These are phyloP conservation scores for Tigriopus japonicus DNA, from an alignment of 1,140 invertebrate genomes.

Conservation along the genomic window DNA sequence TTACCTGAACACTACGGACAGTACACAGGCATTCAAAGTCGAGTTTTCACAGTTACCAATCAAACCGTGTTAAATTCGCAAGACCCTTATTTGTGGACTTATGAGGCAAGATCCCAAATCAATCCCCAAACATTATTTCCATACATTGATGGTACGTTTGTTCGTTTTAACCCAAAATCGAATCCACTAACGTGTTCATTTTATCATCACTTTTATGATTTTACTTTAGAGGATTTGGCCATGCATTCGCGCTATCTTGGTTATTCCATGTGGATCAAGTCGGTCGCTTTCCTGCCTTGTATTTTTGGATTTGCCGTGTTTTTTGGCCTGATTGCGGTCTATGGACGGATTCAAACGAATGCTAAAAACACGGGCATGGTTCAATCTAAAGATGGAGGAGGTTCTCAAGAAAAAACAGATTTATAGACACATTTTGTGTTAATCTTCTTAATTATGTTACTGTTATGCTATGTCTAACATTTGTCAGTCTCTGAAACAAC, in stretches of 20 bases:
- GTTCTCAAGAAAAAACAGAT: no score
- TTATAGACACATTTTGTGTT: no score
- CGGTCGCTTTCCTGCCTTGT: slow-evolving; percentile 31
- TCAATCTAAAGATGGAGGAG: no score
- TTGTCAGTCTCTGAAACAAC: no score
- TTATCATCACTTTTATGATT: neutral
- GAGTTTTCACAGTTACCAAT: slow-evolving; percentile 30
- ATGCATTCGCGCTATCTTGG: slow-evolving; percentile 34
- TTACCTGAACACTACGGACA: slow-evolving; percentile 32
- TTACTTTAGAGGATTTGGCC: slow-evolving; percentile 26
- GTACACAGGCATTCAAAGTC: slow-evolving; percentile 27
- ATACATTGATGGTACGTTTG: slow-evolving; percentile 22
- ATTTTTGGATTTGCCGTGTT: slow-evolving; percentile 28
- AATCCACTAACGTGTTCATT: neutral
- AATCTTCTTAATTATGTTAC: no score
- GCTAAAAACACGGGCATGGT: neutral
- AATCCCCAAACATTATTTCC: slow-evolving; percentile 25
- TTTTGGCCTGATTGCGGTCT: slow-evolving; percentile 28
- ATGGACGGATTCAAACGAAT: slow-evolving; percentile 28
- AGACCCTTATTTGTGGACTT: slow-evolving; percentile 27
- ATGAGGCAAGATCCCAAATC: slow-evolving; percentile 24
- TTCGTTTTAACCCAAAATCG: neutral
- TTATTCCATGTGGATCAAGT: slow-evolving; percentile 28
- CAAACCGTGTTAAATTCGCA: slow-evolving; percentile 23
- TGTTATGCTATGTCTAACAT: no score